Conservation (phyloP, 1,140 invertebrate species). For the Heliconius congener region DNA sequence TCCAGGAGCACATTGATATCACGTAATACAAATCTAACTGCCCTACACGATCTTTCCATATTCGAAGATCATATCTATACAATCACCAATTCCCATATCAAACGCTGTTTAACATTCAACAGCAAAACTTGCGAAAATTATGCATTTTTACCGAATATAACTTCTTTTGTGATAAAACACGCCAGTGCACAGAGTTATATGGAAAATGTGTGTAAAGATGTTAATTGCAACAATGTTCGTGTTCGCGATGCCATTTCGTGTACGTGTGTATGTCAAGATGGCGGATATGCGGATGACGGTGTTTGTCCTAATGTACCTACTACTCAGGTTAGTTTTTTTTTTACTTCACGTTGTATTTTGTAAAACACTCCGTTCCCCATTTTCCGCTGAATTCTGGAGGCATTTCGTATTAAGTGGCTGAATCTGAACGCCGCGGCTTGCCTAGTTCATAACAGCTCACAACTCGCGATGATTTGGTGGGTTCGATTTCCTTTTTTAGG, state of each 20-base stretch:
- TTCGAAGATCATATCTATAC: slow-evolving; percentile 85
- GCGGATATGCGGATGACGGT: slow-evolving; percentile 48
- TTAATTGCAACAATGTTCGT: slow-evolving; percentile 82
- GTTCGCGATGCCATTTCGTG: slow-evolving; percentile 70
- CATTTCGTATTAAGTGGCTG: not conserved
- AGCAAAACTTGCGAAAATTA: slow-evolving; percentile 70
- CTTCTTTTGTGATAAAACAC: slow-evolving; percentile 82
- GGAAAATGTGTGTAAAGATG: slow-evolving; percentile 73
- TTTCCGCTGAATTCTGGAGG: not conserved
- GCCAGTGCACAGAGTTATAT: slow-evolving; percentile 79
- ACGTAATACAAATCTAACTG: slow-evolving; percentile 23
- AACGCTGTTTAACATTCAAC: slow-evolving; percentile 81
- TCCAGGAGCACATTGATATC: slow-evolving; percentile 9
- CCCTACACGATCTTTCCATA: slow-evolving; percentile 78
- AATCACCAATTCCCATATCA: slow-evolving; percentile 76
- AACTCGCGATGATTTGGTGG: too few species aligned
- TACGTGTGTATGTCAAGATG: slow-evolving; percentile 83
- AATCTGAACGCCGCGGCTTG: too few species aligned
- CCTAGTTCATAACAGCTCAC: too few species aligned
- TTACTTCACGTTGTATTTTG: not conserved
- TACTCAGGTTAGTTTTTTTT: slow-evolving; percentile 38
- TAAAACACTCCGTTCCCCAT: not conserved
- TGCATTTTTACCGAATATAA: slow-evolving; percentile 68
- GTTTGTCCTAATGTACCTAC: slow-evolving; percentile 37
- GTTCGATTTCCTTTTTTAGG: too few species aligned